phyloP scores from a whole-genome alignment of 1,140 invertebrate genomes.

The Rhyzopertha dominica region DNA sequence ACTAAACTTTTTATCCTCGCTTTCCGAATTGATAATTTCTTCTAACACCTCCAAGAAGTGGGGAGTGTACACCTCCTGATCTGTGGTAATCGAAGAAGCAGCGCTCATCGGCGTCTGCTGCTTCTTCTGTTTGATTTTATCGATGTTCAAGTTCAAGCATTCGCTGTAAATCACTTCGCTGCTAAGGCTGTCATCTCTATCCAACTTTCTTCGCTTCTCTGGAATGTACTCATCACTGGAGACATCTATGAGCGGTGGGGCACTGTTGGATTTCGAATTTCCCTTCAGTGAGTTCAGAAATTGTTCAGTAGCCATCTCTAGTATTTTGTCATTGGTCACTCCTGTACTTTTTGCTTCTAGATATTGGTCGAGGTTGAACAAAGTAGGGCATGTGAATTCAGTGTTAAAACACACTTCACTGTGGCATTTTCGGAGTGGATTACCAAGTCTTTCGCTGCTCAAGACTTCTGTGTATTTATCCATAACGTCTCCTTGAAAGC shows the following conservation, averaged over 20 bases:
- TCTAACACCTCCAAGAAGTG: constrained; percentile 13
- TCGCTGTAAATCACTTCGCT: neutral
- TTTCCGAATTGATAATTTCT: constrained; percentile 9
- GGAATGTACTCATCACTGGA: neutral
- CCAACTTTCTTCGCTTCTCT: constrained; percentile 6
- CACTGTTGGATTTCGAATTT: neutral
- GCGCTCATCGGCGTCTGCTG: constrained; percentile 1
- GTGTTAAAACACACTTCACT: constrained; percentile 15
- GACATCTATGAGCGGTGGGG: neutral
- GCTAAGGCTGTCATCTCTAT: neutral
- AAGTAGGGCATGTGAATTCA: neutral
- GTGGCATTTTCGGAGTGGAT: constrained; percentile 12
- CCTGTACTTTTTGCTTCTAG: neutral
- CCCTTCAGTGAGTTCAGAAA: constrained; percentile 2
- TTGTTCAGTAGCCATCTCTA: constrained; percentile 8
- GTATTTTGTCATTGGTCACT: constrained; percentile 7
- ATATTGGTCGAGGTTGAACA: neutral
- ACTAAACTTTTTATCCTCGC: constrained; percentile 12
- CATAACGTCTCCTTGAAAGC: constrained; percentile 10
- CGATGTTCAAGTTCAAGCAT: constrained; percentile 4
- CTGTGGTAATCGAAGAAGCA: constrained; percentile 6
- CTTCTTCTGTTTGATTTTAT: constrained; percentile 8
- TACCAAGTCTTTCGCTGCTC: constrained; percentile 14
- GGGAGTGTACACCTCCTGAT: constrained; percentile 9
- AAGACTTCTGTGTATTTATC: constrained; percentile 10